A percentile compares a stretch with the other conserved stretches of the same genome.
phyloP scores from a whole-genome alignment of 2,888 invertebrate species.

The Eristalinus aeneus region DNA sequence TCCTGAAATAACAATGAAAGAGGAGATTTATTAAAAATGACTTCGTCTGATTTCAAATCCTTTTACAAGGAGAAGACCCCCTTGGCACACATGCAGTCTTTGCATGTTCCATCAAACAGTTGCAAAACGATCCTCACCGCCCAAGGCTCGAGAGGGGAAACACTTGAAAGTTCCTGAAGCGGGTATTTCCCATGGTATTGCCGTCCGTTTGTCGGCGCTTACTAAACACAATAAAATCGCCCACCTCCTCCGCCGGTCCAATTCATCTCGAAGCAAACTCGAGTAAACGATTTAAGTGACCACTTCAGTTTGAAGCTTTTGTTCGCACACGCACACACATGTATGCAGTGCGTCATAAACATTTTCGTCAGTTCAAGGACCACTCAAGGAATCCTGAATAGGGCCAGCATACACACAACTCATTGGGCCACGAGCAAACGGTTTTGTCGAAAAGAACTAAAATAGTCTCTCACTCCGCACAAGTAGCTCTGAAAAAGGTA shows the following conservation, averaged over 20 bases:
- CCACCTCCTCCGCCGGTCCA: not conserved
- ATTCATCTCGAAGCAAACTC: slow-evolving; percentile 39
- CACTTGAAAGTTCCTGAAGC: not conserved
- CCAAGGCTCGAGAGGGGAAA: not conserved
- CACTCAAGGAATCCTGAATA: slow-evolving; percentile 55
- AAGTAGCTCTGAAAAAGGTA: slow-evolving; percentile 59
- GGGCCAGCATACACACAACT: slow-evolving; percentile 47
- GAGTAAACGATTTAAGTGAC: slow-evolving; percentile 63
- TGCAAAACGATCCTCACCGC: not conserved
- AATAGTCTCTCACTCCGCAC: slow-evolving; percentile 29
- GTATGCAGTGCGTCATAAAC: slow-evolving; percentile 50
- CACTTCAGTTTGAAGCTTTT: slow-evolving; percentile 68
- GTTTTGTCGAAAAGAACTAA: slow-evolving; percentile 59
- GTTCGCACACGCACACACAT: slow-evolving; percentile 24
- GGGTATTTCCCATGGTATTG: not conserved
- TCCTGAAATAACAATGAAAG: not conserved
- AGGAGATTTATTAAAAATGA: not conserved
- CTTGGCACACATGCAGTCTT: not conserved
- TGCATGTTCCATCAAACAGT: not conserved
- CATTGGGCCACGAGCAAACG: slow-evolving; percentile 58
- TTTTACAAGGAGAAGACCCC: not conserved
- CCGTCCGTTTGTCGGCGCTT: not conserved
- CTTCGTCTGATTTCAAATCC: not conserved
- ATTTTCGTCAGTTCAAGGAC: slow-evolving; percentile 61
- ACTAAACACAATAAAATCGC: not conserved